Percentiles rank a stretch among this genome's conserved stretches.
Conservation (phyloP, 2,888 invertebrate genomes). For the Tiliacea citrago region DNA sequence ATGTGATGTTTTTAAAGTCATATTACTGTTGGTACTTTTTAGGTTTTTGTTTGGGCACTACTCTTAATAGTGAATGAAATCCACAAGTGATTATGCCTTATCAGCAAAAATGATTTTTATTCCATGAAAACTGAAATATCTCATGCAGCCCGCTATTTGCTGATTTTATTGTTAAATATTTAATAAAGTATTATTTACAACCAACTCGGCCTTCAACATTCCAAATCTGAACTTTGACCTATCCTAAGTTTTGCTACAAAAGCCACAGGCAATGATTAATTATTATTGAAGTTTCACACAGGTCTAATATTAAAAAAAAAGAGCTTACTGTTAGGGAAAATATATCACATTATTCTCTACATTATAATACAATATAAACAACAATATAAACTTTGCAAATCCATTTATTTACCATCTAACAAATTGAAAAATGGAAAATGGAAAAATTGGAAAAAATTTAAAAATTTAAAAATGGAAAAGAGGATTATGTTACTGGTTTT, state of each 20-base stretch:
- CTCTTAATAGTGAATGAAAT: no score
- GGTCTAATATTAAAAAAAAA: background rate
- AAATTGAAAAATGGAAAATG: no score
- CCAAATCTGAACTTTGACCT: slow-evolving; percentile 7
- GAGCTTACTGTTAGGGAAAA: background rate
- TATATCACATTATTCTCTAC: no score
- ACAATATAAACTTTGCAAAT: no score
- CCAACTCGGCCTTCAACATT: background rate
- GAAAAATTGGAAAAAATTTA: no score
- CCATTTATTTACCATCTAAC: no score
- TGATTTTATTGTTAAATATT: background rate
- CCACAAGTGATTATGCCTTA: background rate
- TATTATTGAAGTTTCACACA: background rate
- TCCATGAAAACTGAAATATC: no score
- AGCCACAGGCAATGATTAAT: background rate
- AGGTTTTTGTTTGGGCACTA: background rate
- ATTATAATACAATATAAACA: no score
- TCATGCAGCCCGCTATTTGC: no score
- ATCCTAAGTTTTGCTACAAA: background rate
- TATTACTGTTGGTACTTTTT: no score
- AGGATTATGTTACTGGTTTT: background rate
- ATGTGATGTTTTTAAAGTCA: background rate
- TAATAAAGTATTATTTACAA: background rate
- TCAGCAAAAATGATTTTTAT: background rate
- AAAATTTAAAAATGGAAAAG: no score